A percentile compares a stretch with the other conserved stretches of the same genome.
These are phyloP conservation scores for Paratrypauchen microcephalus DNA, from an alignment of 2,797 vertebrate species.

Conservation along the genomic window DNA sequence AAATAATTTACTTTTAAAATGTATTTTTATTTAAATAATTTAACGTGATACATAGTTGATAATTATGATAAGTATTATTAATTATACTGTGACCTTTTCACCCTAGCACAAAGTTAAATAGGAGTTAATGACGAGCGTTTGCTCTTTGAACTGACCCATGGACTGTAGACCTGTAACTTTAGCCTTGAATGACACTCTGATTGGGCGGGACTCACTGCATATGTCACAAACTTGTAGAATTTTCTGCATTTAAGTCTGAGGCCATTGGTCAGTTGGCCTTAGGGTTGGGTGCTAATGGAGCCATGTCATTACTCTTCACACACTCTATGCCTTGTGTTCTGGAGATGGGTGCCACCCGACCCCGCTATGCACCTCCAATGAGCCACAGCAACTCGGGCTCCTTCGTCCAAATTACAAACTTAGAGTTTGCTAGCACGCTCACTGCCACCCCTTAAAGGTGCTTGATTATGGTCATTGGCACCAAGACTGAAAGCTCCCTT, in stretches of 20 bases:
- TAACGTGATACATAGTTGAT: not conserved
- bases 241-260: slow-evolving; percentile 29
- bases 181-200: slow-evolving; percentile 38
- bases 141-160: slow-evolving; percentile 26
- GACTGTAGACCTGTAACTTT: slow-evolving; percentile 35
- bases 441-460: slow-evolving; percentile 78
- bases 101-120: slow-evolving; percentile 9
- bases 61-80: too few species aligned
- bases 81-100: not conserved
- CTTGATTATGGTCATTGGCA: slow-evolving; percentile 83
- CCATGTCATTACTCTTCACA: slow-evolving; percentile 70
- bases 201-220: slow-evolving; percentile 32
- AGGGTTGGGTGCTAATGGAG: slow-evolving; percentile 69
- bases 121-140: slow-evolving; percentile 4
- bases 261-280: slow-evolving; percentile 37
- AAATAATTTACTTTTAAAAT: too few species aligned
- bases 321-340: slow-evolving; percentile 69
- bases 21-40: not conserved
- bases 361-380: slow-evolving; percentile 65
- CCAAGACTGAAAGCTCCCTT: slow-evolving; percentile 79
- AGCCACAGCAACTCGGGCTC: slow-evolving; percentile 62
- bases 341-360: slow-evolving; percentile 59
- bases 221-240: slow-evolving; percentile 47
- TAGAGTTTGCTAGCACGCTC: slow-evolving; percentile 62
- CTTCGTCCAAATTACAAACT: slow-evolving; percentile 74